Evolutionary conservation across 2,888 invertebrate species (phyloP).

Genomic region (Euproctis similis): DNA sequence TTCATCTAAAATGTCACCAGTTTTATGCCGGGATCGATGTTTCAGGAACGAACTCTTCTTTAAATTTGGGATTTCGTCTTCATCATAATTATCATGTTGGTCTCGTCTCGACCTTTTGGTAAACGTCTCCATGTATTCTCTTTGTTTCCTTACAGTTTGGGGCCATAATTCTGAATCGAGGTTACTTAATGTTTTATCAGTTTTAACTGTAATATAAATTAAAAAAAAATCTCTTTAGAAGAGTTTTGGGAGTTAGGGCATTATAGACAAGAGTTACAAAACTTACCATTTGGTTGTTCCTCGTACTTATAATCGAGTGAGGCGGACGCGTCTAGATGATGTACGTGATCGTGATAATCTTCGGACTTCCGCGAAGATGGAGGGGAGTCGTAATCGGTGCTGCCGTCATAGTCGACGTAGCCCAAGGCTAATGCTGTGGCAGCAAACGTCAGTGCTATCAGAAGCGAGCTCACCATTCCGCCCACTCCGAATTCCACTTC

Average conservation of each 20-base stretch:
- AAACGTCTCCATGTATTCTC: conserved; percentile 13
- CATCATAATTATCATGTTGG: conserved; percentile 22
- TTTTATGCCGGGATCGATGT: conserved; percentile 27
- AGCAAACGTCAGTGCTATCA: conserved; percentile 31
- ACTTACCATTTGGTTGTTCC: conserved; percentile 34
- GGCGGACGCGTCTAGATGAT: conserved; percentile 42
- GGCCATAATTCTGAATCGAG: conserved; percentile 29
- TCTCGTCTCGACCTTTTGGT: conserved; percentile 7
- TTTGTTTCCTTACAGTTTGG: conserved; percentile 28
- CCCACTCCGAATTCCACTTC: conserved; percentile 6
- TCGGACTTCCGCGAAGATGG: conserved; percentile 19
- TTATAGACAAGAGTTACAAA: too few species aligned
- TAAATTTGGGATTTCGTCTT: conserved; percentile 21
- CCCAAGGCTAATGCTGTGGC: conserved; percentile 27
- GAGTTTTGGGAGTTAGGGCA: background rate
- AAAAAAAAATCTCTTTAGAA: background rate
- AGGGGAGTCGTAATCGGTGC: conserved; percentile 33
- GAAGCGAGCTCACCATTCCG: conserved; percentile 14
- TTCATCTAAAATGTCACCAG: conserved; percentile 16
- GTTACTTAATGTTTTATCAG: conserved; percentile 24
- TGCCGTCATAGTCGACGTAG: conserved; percentile 48
- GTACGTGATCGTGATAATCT: conserved; percentile 44
- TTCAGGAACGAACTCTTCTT: conserved; percentile 21
- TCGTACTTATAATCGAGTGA: conserved; percentile 54
- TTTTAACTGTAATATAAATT: conserved; percentile 27